Evolutionary conservation across 2,888 invertebrate species (phyloP).

Genomic region (Achlya flavicornis): DNA sequence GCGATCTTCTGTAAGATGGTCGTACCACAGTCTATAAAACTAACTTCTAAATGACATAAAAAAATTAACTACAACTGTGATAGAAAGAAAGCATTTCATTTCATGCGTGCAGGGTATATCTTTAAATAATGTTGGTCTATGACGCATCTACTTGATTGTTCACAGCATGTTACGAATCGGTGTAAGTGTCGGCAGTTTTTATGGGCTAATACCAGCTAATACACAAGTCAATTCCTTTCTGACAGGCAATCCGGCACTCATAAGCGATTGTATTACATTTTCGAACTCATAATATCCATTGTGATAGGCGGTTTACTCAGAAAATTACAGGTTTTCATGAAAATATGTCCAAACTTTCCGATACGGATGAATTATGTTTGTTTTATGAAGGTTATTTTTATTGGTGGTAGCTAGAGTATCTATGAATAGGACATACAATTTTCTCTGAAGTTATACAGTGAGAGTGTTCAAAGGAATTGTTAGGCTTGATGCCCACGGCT

Average conservation of each 20-base stretch:
- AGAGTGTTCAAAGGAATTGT: too few relatives aligned
- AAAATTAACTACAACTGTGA: too few relatives aligned
- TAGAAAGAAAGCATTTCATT: too few relatives aligned
- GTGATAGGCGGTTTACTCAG: constrained; percentile 9
- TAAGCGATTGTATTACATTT: constrained; percentile 30
- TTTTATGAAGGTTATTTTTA: not conserved
- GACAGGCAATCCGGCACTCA: constrained; percentile 24
- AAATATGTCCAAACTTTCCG: not conserved
- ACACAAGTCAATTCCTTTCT: constrained; percentile 27
- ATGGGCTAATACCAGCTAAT: constrained; percentile 15
- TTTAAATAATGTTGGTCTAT: too few relatives aligned
- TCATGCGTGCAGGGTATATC: too few relatives aligned
- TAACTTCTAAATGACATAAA: too few relatives aligned
- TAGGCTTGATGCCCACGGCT: too few relatives aligned
- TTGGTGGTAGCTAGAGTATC: not conserved
- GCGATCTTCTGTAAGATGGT: too few relatives aligned
- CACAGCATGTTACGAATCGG: not conserved
- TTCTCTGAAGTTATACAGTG: too few relatives aligned
- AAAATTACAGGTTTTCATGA: constrained; percentile 21
- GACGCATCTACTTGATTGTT: too few relatives aligned
- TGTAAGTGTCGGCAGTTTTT: not conserved
- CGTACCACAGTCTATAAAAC: too few relatives aligned
- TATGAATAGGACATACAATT: too few relatives aligned
- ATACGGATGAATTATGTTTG: not conserved
- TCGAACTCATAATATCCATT: constrained; percentile 20